Evolutionary conservation across 2,888 invertebrate genomes (phyloP).

Genomic region (Myopa tessellatipennis): DNA sequence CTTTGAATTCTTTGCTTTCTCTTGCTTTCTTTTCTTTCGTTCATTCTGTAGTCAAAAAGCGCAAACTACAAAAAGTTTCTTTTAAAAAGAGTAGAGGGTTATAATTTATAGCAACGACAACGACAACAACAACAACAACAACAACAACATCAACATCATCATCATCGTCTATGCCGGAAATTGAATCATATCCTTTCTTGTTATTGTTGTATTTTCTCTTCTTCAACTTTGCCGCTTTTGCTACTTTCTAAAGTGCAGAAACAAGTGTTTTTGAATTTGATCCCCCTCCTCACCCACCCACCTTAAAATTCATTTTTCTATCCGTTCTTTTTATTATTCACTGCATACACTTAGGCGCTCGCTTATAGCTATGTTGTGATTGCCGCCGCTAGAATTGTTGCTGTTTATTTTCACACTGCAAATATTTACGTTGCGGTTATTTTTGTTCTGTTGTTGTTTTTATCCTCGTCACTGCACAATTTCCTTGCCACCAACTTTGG

Average conservation of each 20-base stretch:
- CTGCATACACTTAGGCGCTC: not conserved
- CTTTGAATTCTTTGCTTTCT: too few relatives aligned
- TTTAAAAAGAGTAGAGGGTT: not conserved
- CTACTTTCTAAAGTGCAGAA: slow-evolving; percentile 20
- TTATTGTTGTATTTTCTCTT: not conserved
- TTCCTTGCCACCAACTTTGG: not conserved
- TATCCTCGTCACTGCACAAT: not conserved
- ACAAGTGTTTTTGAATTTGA: slow-evolving; percentile 8
- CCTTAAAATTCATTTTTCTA: not conserved
- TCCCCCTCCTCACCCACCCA: not conserved
- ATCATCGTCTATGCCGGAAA: slow-evolving; percentile 22
- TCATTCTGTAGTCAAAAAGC: not conserved
- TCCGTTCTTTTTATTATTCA: not conserved
- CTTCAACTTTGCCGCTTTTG: not conserved
- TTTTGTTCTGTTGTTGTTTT: not conserved
- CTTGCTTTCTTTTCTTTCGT: not conserved
- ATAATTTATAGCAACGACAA: slow-evolving; percentile 11
- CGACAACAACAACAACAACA: not conserved
- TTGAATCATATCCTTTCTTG: slow-evolving; percentile 33
- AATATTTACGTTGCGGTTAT: slow-evolving; percentile 12
- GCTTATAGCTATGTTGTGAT: not conserved
- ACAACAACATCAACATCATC: not conserved
- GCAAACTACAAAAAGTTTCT: slow-evolving; percentile 1
- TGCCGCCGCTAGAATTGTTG: not conserved
- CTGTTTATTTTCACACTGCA: not conserved